Percentiles rank a stretch among this genome's conserved stretches.
phyloP scores from a whole-genome alignment of 1,140 invertebrate species.

The Drosophila pachea region DNA sequence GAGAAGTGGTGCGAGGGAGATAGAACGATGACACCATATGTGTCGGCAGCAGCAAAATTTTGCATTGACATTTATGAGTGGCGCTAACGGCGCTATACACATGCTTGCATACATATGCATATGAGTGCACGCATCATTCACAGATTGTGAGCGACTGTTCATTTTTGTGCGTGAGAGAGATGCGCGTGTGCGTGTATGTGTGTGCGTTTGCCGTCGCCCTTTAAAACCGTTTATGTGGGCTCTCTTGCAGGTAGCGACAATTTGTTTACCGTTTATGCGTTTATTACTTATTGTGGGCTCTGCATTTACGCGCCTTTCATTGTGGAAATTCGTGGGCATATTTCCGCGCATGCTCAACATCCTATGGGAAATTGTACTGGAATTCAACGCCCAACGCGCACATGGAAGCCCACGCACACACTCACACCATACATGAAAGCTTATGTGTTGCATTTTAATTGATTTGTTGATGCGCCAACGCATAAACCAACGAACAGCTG shows the following conservation, averaged over 20 bases:
- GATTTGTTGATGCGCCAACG: constrained; percentile 25
- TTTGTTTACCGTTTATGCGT: constrained; percentile 34
- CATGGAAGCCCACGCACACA: constrained; percentile 22
- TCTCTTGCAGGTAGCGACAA: constrained; percentile 20
- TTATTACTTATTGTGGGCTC: constrained; percentile 57
- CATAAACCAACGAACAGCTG: constrained; percentile 44
- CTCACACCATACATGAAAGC: not conserved
- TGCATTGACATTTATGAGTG: constrained; percentile 73
- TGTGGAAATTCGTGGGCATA: constrained; percentile 63
- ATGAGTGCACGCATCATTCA: constrained; percentile 31
- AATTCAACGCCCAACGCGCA: constrained; percentile 42
- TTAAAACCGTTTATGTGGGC: constrained; percentile 25
- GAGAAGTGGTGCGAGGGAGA: constrained; percentile 4
- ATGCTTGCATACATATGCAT: constrained; percentile 24
- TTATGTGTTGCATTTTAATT: not conserved
- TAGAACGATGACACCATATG: constrained; percentile 47
- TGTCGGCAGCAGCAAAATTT: constrained; percentile 32
- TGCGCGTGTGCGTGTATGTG: constrained; percentile 11
- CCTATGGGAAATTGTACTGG: constrained; percentile 57
- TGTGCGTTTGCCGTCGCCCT: constrained; percentile 7
- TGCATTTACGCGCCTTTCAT: constrained; percentile 47
- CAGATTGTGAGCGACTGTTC: constrained; percentile 12
- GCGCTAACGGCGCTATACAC: constrained; percentile 63
- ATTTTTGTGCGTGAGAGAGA: not conserved
- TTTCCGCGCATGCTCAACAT: constrained; percentile 61